Conservation (phyloP, 2,888 invertebrate genomes). For the Drosophila dives region DNA sequence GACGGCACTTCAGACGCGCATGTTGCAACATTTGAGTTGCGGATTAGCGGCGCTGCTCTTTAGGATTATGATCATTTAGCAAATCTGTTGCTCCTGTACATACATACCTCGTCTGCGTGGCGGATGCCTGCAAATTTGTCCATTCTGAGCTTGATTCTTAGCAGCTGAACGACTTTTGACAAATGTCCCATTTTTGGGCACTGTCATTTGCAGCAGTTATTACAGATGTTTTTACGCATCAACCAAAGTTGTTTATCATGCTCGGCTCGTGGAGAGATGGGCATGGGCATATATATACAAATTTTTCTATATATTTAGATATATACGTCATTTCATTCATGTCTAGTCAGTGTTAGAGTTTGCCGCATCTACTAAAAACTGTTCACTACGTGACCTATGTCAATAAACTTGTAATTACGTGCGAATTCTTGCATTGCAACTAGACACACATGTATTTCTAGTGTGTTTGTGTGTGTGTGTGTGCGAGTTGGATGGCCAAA, state of each 20-base stretch:
- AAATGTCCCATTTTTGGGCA: constrained; percentile 62
- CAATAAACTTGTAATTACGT: constrained; percentile 75
- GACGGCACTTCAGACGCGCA: constrained; percentile 79
- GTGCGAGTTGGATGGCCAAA: constrained; percentile 23
- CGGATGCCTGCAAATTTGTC: constrained; percentile 47
- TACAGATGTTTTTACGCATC: constrained; percentile 25
- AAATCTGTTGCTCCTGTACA: constrained; percentile 84
- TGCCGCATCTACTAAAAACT: constrained; percentile 25
- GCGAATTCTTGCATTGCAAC: constrained; percentile 54
- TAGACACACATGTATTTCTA: constrained; percentile 4
- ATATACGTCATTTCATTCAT: constrained; percentile 30
- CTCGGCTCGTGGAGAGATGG: not conserved
- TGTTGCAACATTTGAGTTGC: constrained; percentile 83
- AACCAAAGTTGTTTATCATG: constrained; percentile 34
- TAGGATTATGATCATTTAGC: constrained; percentile 84
- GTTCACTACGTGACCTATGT: constrained; percentile 71
- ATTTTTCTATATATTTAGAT: constrained; percentile 1
- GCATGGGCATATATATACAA: not conserved
- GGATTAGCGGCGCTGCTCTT: constrained; percentile 82
- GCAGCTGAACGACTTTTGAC: constrained; percentile 65
- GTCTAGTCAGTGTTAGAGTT: constrained; percentile 10
- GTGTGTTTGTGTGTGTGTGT: constrained; percentile 1
- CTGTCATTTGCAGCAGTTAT: constrained; percentile 9
- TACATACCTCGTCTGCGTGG: constrained; percentile 45
- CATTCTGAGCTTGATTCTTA: not conserved